phyloP scores from a whole-genome alignment of 1,140 invertebrate genomes.

The Microplitis demolitor region DNA sequence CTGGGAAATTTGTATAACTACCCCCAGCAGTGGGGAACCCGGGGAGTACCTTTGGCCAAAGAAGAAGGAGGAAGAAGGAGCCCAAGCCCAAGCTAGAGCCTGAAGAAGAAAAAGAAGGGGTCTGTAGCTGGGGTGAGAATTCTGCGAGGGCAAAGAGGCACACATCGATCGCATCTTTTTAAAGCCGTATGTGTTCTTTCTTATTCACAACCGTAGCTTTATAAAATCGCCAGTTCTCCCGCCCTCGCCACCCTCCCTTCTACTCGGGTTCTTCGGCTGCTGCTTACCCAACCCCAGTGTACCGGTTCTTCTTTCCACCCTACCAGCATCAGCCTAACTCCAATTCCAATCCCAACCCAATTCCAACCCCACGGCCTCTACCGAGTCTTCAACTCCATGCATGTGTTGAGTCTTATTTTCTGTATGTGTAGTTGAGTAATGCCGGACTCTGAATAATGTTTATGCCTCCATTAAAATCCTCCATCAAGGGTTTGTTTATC shows the following conservation, averaged over 20 bases:
- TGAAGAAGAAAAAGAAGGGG: constrained; percentile 27
- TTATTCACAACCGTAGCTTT: background rate
- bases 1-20: constrained; percentile 63
- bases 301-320: no score
- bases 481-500: constrained; percentile 25
- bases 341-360: no score
- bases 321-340: no score
- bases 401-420: constrained; percentile 35
- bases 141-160: constrained; percentile 28
- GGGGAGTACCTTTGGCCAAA: constrained; percentile 19
- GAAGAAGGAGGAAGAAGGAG: constrained; percentile 10
- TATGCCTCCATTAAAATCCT: constrained; percentile 44
- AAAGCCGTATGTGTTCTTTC: constrained; percentile 16
- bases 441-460: constrained; percentile 36
- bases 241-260: background rate
- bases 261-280: background rate
- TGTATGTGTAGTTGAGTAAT: constrained; percentile 28
- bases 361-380: background rate
- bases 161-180: constrained; percentile 54
- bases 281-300: no score
- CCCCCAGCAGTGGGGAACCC: constrained; percentile 44
- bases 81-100: constrained; percentile 6
- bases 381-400: background rate
- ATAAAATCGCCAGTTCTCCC: background rate
- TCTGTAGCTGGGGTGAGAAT: constrained; percentile 34